Evolutionary conservation across 2,888 invertebrate species (phyloP).

Genomic region (Aphelenchoides bicaudatus): DNA sequence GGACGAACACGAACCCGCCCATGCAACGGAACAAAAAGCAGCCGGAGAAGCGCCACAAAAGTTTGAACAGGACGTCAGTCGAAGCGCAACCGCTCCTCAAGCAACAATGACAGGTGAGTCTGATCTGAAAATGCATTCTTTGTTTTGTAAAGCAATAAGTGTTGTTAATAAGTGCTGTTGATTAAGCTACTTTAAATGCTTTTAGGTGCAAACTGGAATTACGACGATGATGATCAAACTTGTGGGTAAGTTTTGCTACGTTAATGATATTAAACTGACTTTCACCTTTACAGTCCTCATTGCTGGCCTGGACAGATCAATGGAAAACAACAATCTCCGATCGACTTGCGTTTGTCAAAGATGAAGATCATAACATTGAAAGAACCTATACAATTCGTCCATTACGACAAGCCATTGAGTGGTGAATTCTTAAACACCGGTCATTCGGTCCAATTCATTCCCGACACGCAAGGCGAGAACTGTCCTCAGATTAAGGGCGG

Average conservation of each 20-base stretch:
- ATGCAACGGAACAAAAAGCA: not conserved
- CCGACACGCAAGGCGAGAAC: conserved; percentile 38
- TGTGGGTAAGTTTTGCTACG: too few relatives aligned
- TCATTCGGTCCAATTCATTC: conserved; percentile 55
- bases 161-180: too few relatives aligned
- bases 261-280: too few relatives aligned
- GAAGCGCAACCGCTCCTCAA: not conserved
- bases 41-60: not conserved
- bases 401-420: conserved; percentile 47
- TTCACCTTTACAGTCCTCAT: conserved; percentile 44
- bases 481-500: conserved; percentile 56
- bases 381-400: conserved; percentile 51
- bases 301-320: conserved; percentile 39
- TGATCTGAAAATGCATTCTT: not conserved
- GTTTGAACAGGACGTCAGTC: not conserved
- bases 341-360: conserved; percentile 46
- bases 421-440: conserved; percentile 57
- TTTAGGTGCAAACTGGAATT: conserved; percentile 42
- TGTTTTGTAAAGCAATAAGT: too few relatives aligned
- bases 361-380: conserved; percentile 29
- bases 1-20: not conserved
- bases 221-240: conserved; percentile 49
- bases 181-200: not conserved
- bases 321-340: conserved; percentile 52
- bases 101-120: conserved; percentile 8